These are phyloP conservation scores for Trachemys scripta DNA, from an alignment of 2,113 vertebrate genomes.

Conservation along the genomic window DNA sequence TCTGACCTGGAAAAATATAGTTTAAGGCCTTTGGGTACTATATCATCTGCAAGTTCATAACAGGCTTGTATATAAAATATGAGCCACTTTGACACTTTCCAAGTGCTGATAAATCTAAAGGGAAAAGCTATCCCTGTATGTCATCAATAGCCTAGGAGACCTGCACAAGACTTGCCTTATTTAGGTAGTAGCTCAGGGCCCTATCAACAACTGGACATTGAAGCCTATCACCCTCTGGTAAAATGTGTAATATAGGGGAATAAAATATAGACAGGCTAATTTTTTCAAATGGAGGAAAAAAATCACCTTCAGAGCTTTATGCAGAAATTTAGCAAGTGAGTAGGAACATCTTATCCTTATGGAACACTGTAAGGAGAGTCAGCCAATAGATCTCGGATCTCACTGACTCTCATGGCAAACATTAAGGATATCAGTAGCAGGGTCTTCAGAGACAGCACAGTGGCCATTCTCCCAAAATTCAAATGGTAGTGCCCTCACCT, in stretches of 20 bases:
- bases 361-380: neutral
- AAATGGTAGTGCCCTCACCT: neutral
- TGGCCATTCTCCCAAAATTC: neutral
- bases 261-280: neutral
- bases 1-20: neutral
- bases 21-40: rapidly evolving
- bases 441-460: too few species aligned
- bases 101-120: neutral
- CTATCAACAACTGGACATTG: rapidly evolving
- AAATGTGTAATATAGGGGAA: neutral
- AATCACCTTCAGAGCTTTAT: neutral
- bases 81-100: neutral
- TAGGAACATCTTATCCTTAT: neutral
- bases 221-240: neutral
- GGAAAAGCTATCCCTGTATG: neutral
- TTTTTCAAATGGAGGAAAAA: neutral
- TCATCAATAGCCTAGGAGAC: neutral
- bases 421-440: neutral
- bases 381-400: neutral
- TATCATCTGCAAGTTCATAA: neutral
- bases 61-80: rapidly evolving
- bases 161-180: conserved; percentile 50
- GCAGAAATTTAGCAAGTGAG: neutral
- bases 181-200: neutral
- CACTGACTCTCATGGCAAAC: neutral